Conservation (phyloP, 1,140 invertebrate genomes). For the Apis mellifera region DNA sequence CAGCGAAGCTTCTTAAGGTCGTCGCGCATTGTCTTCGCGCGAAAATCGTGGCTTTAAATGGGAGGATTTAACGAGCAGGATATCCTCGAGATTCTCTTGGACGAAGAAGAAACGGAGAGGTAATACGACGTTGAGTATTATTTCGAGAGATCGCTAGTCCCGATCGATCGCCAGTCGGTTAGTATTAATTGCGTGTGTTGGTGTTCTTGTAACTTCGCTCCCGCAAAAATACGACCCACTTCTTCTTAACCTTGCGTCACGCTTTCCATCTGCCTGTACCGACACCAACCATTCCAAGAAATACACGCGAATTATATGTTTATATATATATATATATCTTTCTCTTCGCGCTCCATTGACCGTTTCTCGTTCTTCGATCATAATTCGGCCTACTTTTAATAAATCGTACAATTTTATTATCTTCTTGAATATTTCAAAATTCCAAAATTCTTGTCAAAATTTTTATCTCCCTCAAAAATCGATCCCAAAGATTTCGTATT, state of each 20-base stretch:
- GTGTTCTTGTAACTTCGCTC: neutral
- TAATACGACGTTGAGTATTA: neutral
- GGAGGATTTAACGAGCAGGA: constrained; percentile 47
- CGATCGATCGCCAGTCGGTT: neutral
- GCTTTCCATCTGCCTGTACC: constrained; percentile 21
- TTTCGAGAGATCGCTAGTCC: neutral
- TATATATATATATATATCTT: neutral
- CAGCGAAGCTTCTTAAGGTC: constrained; percentile 61
- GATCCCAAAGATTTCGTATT: too few relatives aligned
- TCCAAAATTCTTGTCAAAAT: too few relatives aligned
- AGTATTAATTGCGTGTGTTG: constrained; percentile 23
- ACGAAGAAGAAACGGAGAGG: neutral
- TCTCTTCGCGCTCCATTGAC: constrained; percentile 1
- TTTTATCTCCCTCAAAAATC: too few relatives aligned
- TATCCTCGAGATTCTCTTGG: neutral
- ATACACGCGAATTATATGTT: neutral
- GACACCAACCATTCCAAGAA: neutral
- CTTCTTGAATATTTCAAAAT: too few relatives aligned
- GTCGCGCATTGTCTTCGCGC: constrained; percentile 57
- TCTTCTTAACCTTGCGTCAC: constrained; percentile 35
- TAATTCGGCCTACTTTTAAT: neutral
- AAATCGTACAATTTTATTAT: neutral
- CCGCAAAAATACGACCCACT: constrained; percentile 34
- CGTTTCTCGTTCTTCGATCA: too few relatives aligned
- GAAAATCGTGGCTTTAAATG: constrained; percentile 55